Evolutionary conservation across 2,888 invertebrate species (phyloP), one percentile per base, ranked within the genome.

Genomic region (Orthosia cruda): DNA sequence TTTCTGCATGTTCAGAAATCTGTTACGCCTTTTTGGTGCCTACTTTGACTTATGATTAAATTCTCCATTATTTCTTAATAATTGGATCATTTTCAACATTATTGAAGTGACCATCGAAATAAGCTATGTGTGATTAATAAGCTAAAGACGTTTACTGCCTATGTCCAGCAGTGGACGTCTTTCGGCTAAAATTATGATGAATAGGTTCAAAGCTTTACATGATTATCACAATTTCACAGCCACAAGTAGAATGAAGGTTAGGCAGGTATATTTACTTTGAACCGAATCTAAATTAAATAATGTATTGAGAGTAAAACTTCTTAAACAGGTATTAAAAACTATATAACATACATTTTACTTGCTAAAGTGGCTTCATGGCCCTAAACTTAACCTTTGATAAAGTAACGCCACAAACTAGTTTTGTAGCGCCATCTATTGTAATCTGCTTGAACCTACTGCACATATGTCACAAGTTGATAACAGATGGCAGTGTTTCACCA

Each of bases 401-500:
- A 68, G 3, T 3, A 20, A 40, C n/a, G 32, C n/a, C 13, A 50
- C 23, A 55, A 66, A 69, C 58, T 47, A 52, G 26, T 18, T 26
- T 15, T 16, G 73, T 77, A 64, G 18, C 83, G 84, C 84, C 89
- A 89, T 87, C 90, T 89, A 61, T 69, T 16, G 4, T 5, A 50
- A 18, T 59, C 15, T 59, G 55, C 26, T 49, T n/a, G 62, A 87
- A 87, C 50, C 69, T 67, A 18, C 4, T 63, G 47, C 12, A 62
- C 11, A 50, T 12, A 11, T 64, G 20, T 16, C 3, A 23, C 4
- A 55, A 47, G 40, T 40, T 67, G 20, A 20, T 66, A 59, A 84
- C 58, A 91, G 89, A 89, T 87, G 86, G 87, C 86, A 71, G 58
- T 88, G 45, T 16, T 59, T 32, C 18, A 63, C 13, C 50, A 18